These are phyloP conservation scores for Hipposideros larvatus DNA, from an alignment of 2,797 vertebrate genomes.

Conservation along the genomic window DNA sequence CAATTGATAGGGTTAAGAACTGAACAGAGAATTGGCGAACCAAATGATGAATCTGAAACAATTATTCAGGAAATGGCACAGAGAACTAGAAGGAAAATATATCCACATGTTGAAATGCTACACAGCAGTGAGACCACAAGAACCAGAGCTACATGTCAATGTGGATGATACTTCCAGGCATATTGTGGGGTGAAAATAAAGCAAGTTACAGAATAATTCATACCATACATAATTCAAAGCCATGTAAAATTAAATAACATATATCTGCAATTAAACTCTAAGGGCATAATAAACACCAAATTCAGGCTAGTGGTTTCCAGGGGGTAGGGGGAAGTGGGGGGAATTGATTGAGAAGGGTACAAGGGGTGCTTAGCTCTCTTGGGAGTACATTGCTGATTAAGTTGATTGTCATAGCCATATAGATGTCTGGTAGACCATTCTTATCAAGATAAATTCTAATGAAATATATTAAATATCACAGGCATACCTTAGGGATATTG, in stretches of 20 bases:
- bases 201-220: background rate
- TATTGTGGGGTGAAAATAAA: background rate
- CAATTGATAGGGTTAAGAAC: background rate
- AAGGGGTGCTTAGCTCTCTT: background rate
- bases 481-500: background rate
- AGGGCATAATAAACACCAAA: background rate
- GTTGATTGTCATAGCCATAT: background rate
- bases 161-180: background rate
- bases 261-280: background rate
- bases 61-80: background rate
- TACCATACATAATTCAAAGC: background rate
- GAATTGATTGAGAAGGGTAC: background rate
- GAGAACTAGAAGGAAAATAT: background rate
- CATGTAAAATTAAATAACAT: background rate
- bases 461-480: background rate
- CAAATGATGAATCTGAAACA: background rate
- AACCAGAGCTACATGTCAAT: background rate
- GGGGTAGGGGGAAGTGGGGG: background rate
- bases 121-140: background rate
- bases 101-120: background rate
- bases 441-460: constrained; percentile 29
- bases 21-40: background rate
- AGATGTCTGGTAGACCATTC: background rate
- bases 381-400: background rate
- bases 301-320: background rate